Evolutionary conservation across 2,113 vertebrate genomes (phyloP), one percentile per base, ranked within the genome.

Genomic region (Spea multiplicata): DNA sequence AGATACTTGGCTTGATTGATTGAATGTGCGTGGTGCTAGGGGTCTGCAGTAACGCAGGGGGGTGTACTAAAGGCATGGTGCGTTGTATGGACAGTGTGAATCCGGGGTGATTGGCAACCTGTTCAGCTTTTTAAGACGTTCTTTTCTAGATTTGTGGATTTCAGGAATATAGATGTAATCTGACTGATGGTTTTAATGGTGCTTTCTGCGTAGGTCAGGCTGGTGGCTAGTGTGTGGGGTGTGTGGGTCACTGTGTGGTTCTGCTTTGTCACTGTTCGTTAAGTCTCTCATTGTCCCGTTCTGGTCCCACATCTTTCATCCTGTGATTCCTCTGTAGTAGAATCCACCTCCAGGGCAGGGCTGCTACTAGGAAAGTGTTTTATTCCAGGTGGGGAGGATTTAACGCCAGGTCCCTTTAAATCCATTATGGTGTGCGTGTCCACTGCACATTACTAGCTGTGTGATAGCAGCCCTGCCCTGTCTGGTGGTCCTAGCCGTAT

Each of bases 261-360:
- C 8, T 67, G 12, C 52, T 57, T 6, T 61, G 44, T 66, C 45
- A 14, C 48, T 57, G 7, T 47, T 57, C 64, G 61, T 80, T 44
- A 7, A 45, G 7, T 68, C 57, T 67, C 16, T 13, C 70, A 16
- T 79, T 62, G 78, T 80, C 71, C 78, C 68, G 71, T 74, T 70
- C 57, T 78, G 64, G 44, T 52, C 71, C 57, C 46, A 72, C 66
- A 14, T 68, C 50, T 52, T 68, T 45, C 71, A 68, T 74, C 61
- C 6, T 66, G 57, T 79, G 30, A 12, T 57, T 44, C 62, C 8
- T 61, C 14, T 80, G 71, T 80, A 61, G 16, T 66, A 55, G 66
- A 45, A 66, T 44, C 71, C 50, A 44, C 77, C 53, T 50, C 6
- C 52, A 74, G 65, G 53, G 71, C 71, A 74, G 44, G 17, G 13